phyloP scores from a whole-genome alignment of 2,113 vertebrate species.

The Amazona vittata region DNA sequence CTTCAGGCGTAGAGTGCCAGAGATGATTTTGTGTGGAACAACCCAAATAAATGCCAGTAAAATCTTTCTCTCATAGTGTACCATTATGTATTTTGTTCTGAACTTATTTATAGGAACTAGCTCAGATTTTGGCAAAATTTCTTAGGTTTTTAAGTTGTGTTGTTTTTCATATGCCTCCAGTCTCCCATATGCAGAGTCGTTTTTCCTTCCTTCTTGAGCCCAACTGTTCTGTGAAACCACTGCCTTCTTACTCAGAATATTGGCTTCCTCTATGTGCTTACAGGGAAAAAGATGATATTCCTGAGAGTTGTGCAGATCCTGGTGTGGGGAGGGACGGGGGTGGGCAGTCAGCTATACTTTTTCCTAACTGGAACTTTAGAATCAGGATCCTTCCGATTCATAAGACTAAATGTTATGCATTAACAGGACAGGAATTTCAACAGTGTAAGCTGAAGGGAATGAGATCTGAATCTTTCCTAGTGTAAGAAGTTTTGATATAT shows the following conservation, averaged over 20 bases:
- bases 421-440: neutral
- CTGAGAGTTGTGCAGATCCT: neutral
- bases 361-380: neutral
- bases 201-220: neutral
- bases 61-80: neutral
- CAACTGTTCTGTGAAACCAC: slow-evolving; percentile 51
- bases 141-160: neutral
- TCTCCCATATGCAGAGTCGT: slow-evolving; percentile 11
- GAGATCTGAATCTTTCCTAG: neutral
- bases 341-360: neutral
- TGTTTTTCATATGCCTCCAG: slow-evolving; percentile 35
- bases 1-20: neutral
- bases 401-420: neutral
- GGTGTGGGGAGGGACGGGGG: fast-evolving
- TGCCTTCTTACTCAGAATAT: neutral
- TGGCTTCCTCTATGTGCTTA: neutral
- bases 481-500: neutral
- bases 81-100: neutral
- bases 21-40: neutral
- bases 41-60: neutral
- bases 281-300: neutral
- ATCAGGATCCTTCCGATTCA: neutral
- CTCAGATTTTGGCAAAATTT: slow-evolving; percentile 22
- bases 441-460: neutral
- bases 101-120: slow-evolving; percentile 8